A percentile compares a stretch with the other conserved stretches of the same genome.
phyloP scores from a whole-genome alignment of 2,113 vertebrate species.

The Talpa occidentalis region DNA sequence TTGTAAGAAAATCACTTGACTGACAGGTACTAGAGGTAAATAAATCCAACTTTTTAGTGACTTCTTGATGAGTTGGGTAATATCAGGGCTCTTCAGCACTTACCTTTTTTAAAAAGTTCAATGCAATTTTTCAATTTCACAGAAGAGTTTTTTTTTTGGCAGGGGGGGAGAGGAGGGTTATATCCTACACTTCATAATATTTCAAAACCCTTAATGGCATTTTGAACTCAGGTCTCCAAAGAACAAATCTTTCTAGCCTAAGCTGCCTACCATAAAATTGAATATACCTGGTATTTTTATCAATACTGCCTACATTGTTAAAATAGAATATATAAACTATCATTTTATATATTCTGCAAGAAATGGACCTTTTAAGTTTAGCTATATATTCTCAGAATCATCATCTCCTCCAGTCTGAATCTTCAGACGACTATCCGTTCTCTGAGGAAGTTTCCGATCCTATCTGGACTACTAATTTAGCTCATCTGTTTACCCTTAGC shows the following conservation, averaged over 20 bases:
- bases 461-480: constrained; percentile 93
- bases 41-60: constrained; percentile 93
- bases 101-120: constrained; percentile 94
- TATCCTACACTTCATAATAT: constrained; percentile 95
- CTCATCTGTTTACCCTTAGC: constrained; percentile 93
- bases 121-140: constrained; percentile 95
- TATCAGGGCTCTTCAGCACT: constrained; percentile 93
- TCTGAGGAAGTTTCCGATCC: constrained; percentile 93
- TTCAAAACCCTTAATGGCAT: constrained; percentile 91
- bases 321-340: constrained; percentile 94
- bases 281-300: constrained; percentile 92
- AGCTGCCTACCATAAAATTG: constrained; percentile 92
- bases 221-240: constrained; percentile 94
- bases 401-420: constrained; percentile 92
- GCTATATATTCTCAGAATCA: constrained; percentile 90
- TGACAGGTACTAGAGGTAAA: constrained; percentile 93
- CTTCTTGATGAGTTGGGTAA: constrained; percentile 94
- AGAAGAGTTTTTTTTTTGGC: constrained; percentile 89
- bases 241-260: constrained; percentile 93
- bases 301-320: constrained; percentile 92
- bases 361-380: constrained; percentile 87
- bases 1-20: constrained; percentile 95
- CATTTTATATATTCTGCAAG: constrained; percentile 87
- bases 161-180: constrained; percentile 92
- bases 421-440: constrained; percentile 92